Percentiles rank a stretch among this genome's conserved stretches.
These are phyloP conservation scores for Gallinago undulata DNA, from an alignment of 2,113 vertebrate genomes.

Conservation along the genomic window DNA sequence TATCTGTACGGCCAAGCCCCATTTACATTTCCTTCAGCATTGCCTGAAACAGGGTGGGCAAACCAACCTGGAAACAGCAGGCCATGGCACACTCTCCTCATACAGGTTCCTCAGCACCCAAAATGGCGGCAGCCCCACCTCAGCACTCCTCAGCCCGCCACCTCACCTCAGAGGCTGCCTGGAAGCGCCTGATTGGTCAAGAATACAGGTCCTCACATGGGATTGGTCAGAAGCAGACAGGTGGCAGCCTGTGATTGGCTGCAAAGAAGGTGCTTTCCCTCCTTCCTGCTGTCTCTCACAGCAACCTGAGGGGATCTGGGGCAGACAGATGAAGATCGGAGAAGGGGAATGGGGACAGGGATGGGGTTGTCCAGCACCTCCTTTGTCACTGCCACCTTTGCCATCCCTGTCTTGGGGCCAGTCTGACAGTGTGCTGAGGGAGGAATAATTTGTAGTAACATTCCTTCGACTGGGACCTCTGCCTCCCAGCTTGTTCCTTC, in stretches of 20 bases:
- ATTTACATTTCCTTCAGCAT: background rate
- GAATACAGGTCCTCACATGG: accelerated
- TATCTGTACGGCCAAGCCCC: background rate
- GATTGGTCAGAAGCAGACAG: background rate
- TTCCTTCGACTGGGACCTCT: background rate
- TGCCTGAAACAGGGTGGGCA: accelerated
- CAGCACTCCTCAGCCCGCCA: background rate
- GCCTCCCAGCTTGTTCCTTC: background rate
- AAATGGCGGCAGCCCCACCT: background rate
- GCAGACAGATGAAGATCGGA: accelerated
- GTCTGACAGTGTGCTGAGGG: background rate
- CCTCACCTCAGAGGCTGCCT: background rate
- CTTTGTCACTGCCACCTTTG: background rate
- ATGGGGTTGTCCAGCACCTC: background rate
- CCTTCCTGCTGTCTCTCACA: background rate
- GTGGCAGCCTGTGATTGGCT: background rate
- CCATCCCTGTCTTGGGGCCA: background rate
- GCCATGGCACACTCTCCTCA: accelerated
- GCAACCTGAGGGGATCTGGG: accelerated
- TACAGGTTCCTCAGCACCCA: accelerated
- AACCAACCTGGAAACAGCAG: background rate
- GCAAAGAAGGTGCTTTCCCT: background rate
- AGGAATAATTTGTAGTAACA: background rate
- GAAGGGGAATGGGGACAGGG: accelerated
- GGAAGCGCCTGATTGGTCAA: background rate